Conservation (phyloP, 2,797 vertebrate species). For the Dromococcyx pavoninus region DNA sequence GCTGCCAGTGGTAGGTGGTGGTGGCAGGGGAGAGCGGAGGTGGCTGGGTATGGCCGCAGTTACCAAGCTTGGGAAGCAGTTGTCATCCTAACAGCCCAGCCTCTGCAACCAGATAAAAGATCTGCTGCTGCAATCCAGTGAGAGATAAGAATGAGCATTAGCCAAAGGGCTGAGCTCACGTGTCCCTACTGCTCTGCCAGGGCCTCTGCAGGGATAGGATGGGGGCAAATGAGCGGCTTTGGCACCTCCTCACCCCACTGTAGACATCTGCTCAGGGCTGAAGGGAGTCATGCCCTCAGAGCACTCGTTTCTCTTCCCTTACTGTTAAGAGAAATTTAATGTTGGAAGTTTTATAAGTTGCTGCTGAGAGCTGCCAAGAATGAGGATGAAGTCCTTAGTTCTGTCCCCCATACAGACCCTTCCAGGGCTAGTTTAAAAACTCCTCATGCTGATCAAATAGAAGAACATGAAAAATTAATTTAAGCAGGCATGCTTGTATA, state of each 20-base stretch:
- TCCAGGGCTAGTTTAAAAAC: too few species aligned
- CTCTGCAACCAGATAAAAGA: not conserved
- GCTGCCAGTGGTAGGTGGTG: not conserved
- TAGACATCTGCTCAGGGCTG: not conserved
- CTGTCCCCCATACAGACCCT: too few species aligned
- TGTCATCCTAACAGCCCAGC: not conserved
- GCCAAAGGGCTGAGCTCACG: accelerated
- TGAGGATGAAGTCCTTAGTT: too few species aligned
- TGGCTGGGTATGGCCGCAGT: accelerated
- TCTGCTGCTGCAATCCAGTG: accelerated
- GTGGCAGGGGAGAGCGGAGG: not conserved
- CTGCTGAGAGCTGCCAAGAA: too few species aligned
- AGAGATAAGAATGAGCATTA: accelerated
- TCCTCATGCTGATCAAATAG: too few species aligned
- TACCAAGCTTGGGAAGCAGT: not conserved
- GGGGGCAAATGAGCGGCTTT: not conserved
- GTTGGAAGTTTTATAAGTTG: too few species aligned
- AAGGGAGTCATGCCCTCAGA: accelerated
- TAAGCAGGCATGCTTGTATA: too few species aligned
- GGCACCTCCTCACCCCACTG: not conserved
- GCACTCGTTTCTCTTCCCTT: not conserved
- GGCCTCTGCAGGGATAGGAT: not conserved
- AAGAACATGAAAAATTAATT: too few species aligned
- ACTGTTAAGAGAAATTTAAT: too few species aligned
- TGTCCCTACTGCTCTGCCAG: accelerated